Evolutionary conservation across 30 jellyfish, hydroid and myxozoan species (phyloP).

Genomic region (Pelagia noctiluca): DNA sequence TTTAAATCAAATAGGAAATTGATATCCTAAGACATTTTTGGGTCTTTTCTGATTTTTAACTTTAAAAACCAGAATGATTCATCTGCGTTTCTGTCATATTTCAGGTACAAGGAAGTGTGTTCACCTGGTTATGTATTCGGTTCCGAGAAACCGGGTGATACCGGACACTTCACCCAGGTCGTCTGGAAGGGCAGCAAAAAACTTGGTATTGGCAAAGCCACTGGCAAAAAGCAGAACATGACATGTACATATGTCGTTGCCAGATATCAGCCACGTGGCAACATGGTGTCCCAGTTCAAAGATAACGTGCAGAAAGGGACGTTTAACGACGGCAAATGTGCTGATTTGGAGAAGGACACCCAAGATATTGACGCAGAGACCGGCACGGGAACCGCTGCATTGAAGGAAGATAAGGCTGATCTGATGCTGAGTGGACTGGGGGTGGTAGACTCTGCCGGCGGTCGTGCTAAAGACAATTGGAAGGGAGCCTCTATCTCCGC

Average conservation of each 20-base stretch:
- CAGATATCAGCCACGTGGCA: constrained; percentile 82
- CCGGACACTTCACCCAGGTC: constrained; percentile 85
- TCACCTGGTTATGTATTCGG: constrained; percentile 79
- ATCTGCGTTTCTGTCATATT: not conserved
- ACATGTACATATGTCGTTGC: constrained; percentile 79
- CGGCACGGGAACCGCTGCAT: constrained; percentile 68
- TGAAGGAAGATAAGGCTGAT: not conserved
- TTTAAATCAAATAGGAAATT: no score
- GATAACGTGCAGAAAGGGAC: constrained; percentile 67
- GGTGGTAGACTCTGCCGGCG: not conserved
- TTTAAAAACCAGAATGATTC: no score
- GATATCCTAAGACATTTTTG: no score
- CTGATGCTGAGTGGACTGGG: not conserved
- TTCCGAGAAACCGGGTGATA: constrained; percentile 58
- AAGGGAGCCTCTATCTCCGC: constrained; percentile 10
- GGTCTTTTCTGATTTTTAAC: no score
- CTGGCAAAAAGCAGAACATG: constrained; percentile 58
- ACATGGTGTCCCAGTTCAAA: constrained; percentile 51
- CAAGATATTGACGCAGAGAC: constrained; percentile 70
- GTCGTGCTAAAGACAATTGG: constrained; percentile 8
- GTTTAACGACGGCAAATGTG: constrained; percentile 60
- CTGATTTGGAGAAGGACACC: constrained; percentile 56
- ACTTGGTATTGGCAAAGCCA: constrained; percentile 78
- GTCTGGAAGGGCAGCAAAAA: constrained; percentile 72
- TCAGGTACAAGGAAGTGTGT: constrained; percentile 94